Percentiles rank a stretch among this genome's conserved stretches.
These are phyloP conservation scores for Aurelia sp. DNA, from an alignment of 30 jellyfish, hydroid and myxozoan species.

Conservation along the genomic window DNA sequence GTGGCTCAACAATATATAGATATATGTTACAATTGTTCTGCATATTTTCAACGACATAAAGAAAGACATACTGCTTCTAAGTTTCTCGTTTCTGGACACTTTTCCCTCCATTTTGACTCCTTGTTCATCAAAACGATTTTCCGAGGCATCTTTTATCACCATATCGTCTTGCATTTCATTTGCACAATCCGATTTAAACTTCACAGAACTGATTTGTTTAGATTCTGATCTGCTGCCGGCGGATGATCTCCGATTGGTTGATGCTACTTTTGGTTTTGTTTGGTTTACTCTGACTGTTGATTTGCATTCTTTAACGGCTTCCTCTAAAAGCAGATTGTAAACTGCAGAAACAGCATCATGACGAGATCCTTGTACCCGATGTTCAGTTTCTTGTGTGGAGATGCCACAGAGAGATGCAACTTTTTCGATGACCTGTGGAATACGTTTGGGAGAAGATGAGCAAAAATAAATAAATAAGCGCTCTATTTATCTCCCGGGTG, in stretches of 20 bases:
- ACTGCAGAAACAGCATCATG: conserved; percentile 72
- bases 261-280: neutral
- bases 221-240: neutral
- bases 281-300: neutral
- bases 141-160: too few species aligned
- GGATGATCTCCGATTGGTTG: conserved; percentile 4
- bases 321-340: conserved; percentile 57
- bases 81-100: too few species aligned
- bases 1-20: too few species aligned
- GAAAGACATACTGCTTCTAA: too few species aligned
- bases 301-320: conserved; percentile 32
- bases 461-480: too few species aligned
- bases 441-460: too few species aligned
- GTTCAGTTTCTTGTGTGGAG: conserved; percentile 23
- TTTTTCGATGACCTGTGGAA: conserved; percentile 34
- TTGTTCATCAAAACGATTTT: too few species aligned
- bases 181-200: neutral
- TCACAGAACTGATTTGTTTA: neutral
- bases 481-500: too few species aligned
- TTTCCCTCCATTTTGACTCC: too few species aligned
- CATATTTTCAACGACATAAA: too few species aligned
- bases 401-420: conserved; percentile 45
- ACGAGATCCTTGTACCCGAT: conserved; percentile 14
- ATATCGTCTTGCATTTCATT: too few species aligned
- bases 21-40: too few species aligned